A percentile compares a stretch with the other conserved stretches of the same genome.
phyloP scores from a whole-genome alignment of 2,888 invertebrate genomes.

The Macroteleia sp. region DNA sequence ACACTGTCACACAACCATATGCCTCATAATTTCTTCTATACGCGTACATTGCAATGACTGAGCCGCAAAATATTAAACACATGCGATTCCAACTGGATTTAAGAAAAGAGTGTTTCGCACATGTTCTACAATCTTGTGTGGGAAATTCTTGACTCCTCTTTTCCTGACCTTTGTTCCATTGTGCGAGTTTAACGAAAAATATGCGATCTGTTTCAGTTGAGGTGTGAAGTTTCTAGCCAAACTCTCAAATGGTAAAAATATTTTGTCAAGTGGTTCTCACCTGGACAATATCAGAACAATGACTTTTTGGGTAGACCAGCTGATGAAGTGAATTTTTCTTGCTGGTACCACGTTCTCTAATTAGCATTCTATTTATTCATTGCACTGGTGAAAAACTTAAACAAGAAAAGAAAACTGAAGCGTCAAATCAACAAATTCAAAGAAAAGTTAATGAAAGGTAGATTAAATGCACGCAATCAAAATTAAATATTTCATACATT shows the following conservation, averaged over 20 bases:
- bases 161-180: neutral
- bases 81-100: constrained; percentile 13
- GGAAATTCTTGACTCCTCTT: constrained; percentile 11
- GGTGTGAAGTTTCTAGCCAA: constrained; percentile 44
- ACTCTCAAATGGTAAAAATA: constrained; percentile 17
- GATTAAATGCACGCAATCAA: too few relatives aligned
- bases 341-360: too few relatives aligned
- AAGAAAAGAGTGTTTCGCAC: constrained; percentile 10
- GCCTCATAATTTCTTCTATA: constrained; percentile 34
- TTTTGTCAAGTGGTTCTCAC: constrained; percentile 50
- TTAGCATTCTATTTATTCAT: too few relatives aligned
- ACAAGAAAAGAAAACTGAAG: too few relatives aligned
- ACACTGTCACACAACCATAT: constrained; percentile 39
- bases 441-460: too few relatives aligned
- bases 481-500: too few relatives aligned
- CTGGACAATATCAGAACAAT: constrained; percentile 21
- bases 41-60: constrained; percentile 10
- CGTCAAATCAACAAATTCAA: too few relatives aligned
- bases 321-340: too few relatives aligned
- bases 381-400: too few relatives aligned
- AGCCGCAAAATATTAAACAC: constrained; percentile 7
- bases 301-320: too few relatives aligned
- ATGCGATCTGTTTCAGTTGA: constrained; percentile 7
- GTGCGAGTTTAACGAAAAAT: constrained; percentile 2
- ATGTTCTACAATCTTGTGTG: constrained; percentile 24